Base-by-base conservation (phyloP, 1,140 invertebrate genomes). In the Dinoponera quadriceps region DNA sequence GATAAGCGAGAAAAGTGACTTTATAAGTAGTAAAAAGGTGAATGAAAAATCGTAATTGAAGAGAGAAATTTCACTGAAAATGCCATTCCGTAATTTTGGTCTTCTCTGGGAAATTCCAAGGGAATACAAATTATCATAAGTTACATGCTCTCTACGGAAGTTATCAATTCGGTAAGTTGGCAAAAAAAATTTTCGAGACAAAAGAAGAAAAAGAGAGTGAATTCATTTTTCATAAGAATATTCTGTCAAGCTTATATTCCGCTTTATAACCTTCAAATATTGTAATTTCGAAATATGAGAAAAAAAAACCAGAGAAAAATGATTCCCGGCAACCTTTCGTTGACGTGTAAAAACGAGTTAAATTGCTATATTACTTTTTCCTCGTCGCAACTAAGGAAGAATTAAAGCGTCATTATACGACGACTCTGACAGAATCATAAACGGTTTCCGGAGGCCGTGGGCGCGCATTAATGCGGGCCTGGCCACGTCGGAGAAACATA, bases 401-500 rank as follows among this genome's bases (percentile, higher is more conserved):
- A 29, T 29, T 7, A 74, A 60, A 49, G n/a, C 27, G 20, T 29
- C 20, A 25, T 69, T 14, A 0, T 3, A 25, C 7, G 3, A n/a
- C 29, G 63, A 48, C 44, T 33, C 18, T 54, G 48, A 71, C 57
- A 69, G 57, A 38, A 48, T 71, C 18, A 16, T 27, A 25, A 51
- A 57, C 18, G 62, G 65, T 57, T 7, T 25, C 51, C 25, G 49
- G 29, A 54, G 33, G 1, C 0, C 86, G 63, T 63, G 33, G 82
- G 18, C n/a, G 14, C n/a, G 14, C 51, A 44, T 57, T 69, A 69
- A 80, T 73, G 66, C 74, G 62, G 54, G 48, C 33, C 73, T 44
- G 51, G 55, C 49, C 80, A 71, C 69, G 77, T 63, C 75, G 81
- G 25, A 60, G 74, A 60, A 88, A 81, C 90, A 88, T 85, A 87